Conservation (phyloP, 2,888 invertebrate genomes). For the Nephrotoma appendiculata region DNA sequence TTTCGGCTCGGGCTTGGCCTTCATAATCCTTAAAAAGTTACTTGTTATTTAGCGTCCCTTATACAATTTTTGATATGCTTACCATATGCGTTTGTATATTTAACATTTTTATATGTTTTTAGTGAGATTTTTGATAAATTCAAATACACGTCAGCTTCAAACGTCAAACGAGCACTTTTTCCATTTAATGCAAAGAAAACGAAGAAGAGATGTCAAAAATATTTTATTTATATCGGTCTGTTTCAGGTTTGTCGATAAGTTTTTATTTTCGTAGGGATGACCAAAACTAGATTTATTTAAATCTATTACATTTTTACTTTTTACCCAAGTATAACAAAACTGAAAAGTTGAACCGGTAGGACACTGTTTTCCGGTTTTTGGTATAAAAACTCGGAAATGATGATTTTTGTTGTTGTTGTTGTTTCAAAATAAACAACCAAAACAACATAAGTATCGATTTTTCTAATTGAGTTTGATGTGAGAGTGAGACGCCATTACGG, state of each 20-base stretch:
- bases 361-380: no score
- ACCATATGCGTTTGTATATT: constrained; percentile 34
- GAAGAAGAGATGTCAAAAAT: neutral
- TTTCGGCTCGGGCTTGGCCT: constrained; percentile 82
- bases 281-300: neutral
- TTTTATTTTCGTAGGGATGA: neutral
- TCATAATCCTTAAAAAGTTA: constrained; percentile 57
- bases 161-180: neutral
- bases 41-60: neutral
- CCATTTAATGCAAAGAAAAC: neutral
- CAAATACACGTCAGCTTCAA: constrained; percentile 3
- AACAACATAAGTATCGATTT: no score
- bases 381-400: no score
- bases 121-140: neutral
- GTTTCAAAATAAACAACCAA: no score
- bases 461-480: no score
- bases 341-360: no score
- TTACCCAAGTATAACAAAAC: no score
- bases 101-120: constrained; percentile 20
- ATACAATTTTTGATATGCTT: constrained; percentile 7
- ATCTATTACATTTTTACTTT: neutral
- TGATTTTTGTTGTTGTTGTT: no score
- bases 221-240: neutral
- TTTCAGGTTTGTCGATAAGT: neutral
- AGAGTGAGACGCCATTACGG: no score